Conservation (phyloP, 2,888 invertebrate species). For the Eristalis arbustorum region DNA sequence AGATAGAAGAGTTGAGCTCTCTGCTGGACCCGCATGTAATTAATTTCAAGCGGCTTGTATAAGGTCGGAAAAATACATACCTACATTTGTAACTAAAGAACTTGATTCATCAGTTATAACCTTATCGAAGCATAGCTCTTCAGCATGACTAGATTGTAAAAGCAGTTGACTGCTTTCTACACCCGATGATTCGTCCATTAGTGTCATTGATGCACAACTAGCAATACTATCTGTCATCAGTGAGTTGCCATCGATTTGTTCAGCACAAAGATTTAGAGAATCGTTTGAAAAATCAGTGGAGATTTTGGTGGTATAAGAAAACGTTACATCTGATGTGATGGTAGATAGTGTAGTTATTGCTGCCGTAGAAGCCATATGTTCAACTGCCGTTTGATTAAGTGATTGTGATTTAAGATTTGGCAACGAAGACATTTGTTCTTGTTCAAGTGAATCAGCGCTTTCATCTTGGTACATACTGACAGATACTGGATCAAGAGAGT, state of each 20-base stretch:
- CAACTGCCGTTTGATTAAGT: background rate
- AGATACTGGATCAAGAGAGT: slow-evolving; percentile 78
- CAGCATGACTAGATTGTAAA: background rate
- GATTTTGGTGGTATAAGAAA: background rate
- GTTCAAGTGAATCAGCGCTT: slow-evolving; percentile 79
- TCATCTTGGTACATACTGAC: slow-evolving; percentile 77
- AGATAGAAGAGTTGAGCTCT: background rate
- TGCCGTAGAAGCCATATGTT: background rate
- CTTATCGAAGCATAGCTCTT: background rate
- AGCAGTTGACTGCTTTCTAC: background rate
- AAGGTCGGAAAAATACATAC: background rate
- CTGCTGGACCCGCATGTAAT: background rate
- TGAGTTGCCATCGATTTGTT: background rate
- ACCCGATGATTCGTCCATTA: background rate
- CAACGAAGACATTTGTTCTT: slow-evolving; percentile 75
- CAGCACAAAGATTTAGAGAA: background rate
- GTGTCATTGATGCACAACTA: background rate
- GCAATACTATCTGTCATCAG: background rate
- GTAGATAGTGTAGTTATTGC: background rate
- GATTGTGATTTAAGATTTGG: slow-evolving; percentile 71
- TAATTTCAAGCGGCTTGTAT: background rate
- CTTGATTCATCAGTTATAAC: background rate
- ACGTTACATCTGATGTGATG: background rate
- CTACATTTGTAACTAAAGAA: background rate
- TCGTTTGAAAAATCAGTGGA: background rate